Evolutionary conservation across 2,113 vertebrate species (phyloP).

Genomic region (Eleginops maclovinus): DNA sequence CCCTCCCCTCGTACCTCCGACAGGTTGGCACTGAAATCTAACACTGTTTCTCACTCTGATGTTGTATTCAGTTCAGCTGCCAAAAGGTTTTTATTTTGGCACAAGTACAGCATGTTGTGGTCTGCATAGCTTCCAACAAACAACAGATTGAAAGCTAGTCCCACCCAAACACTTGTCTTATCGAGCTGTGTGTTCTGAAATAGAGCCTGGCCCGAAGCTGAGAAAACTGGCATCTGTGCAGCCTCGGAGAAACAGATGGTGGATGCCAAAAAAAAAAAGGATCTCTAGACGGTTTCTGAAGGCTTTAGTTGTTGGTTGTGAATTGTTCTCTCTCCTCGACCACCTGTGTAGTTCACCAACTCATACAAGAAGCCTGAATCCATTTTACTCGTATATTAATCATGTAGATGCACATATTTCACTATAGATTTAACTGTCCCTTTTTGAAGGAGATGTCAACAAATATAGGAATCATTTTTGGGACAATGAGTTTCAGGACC

Average conservation of each 20-base stretch:
- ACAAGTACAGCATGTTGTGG: neutral
- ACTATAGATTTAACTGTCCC: too few relatives aligned
- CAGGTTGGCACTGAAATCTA: slow-evolving; percentile 76
- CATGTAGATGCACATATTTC: too few relatives aligned
- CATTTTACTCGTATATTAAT: too few relatives aligned
- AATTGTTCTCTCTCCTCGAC: neutral
- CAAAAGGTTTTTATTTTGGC: neutral
- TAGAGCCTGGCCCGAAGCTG: slow-evolving; percentile 11
- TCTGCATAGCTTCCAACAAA: neutral
- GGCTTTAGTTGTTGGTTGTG: neutral
- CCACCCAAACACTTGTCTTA: slow-evolving; percentile 2
- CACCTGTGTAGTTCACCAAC: neutral
- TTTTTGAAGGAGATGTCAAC: neutral
- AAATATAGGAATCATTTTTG: neutral
- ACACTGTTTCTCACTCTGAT: neutral
- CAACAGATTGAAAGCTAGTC: neutral
- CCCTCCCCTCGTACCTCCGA: slow-evolving; percentile 88
- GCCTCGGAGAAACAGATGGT: slow-evolving; percentile 6
- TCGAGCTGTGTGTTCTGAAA: slow-evolving; percentile 9
- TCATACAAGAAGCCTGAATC: neutral
- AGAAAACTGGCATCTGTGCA: slow-evolving; percentile 8
- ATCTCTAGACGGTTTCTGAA: neutral
- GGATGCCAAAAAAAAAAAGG: neutral
- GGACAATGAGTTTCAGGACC: neutral
- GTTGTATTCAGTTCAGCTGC: neutral